Percentiles rank a stretch among this genome's conserved stretches.
Conservation (phyloP, 2,113 vertebrate genomes). For the Antechinus flavipes region DNA sequence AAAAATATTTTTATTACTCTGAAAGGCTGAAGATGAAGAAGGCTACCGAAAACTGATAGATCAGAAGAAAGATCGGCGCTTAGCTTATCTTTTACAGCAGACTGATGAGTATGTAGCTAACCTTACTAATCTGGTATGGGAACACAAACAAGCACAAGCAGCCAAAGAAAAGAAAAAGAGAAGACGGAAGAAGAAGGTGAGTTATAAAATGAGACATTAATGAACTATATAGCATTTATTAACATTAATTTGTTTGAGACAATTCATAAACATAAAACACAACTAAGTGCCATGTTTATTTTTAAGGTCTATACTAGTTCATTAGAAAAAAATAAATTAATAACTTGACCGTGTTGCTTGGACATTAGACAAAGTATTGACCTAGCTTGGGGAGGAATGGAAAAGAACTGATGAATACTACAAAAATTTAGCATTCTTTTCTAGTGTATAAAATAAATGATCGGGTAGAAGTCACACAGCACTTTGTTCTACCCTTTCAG, state of each 20-base stretch:
- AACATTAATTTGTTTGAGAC: neutral
- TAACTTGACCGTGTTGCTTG: neutral
- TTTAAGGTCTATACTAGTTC: neutral
- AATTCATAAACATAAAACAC: neutral
- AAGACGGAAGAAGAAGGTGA: conserved; percentile 94
- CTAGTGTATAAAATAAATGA: neutral
- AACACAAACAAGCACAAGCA: conserved; percentile 98
- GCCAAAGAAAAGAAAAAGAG: conserved; percentile 98
- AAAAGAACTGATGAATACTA: neutral
- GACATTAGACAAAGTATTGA: neutral
- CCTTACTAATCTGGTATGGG: conserved; percentile 96
- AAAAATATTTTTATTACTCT: conserved; percentile 1
- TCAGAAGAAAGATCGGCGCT: conserved; percentile 97
- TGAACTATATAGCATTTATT: neutral
- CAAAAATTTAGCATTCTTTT: neutral
- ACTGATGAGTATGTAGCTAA: conserved; percentile 99
- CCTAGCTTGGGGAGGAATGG: neutral
- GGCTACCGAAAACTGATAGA: conserved; percentile 98
- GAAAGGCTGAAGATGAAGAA: conserved; percentile 97
- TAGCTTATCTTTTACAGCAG: conserved; percentile 97
- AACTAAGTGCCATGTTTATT: neutral
- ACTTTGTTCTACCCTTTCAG: neutral
- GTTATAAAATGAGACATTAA: neutral
- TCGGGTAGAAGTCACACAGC: neutral
- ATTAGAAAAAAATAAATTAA: neutral